Base-by-base conservation (phyloP, 1,140 invertebrate species). In the Pachyrhynchus sulphureomaculatus region DNA sequence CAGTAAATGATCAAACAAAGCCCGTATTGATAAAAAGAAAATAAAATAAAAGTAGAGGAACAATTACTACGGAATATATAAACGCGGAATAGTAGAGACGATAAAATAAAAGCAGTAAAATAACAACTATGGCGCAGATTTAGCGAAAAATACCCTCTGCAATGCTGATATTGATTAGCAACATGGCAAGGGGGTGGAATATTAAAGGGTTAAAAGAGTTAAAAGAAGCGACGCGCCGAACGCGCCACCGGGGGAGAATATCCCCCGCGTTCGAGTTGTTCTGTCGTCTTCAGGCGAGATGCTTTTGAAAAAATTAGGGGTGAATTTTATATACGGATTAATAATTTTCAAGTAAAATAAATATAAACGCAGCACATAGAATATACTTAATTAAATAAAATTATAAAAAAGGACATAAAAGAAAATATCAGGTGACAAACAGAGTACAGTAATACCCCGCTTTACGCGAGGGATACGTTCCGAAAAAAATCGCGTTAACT, bases 201-300 rank as follows among this genome's bases (percentile, higher is more conserved):
- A 58, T 60, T 60, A 60, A 60, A 52, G 57, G 57, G 57, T 60
- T 60, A 60, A 60, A 60, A 60, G 57, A 60, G 57, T 60, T 60
- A 60, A 60, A 60, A 60, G 57, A 60, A 51, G 47, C 26, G 57
- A 23, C 39, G 34, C 13, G 41, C 13, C 12, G 12, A 37, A 4
- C 39, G 32, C 41, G 24, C 41, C 18, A 39, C 18, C 17, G 37
- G 37, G 44, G 44, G 44, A 48, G 29, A 57, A 48, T 57, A 29
- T 39, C 41, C 54, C 20, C 5, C 17, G 12, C 21, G 54, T 32
- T 57, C 18, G 23, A 55, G 37, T 44, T 45, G 23, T 55, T 26
- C 26, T 55, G 53, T 37, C 53, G 24, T 55, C 53, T 45, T 55
- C 23, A 44, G 53, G 51, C 21, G 32, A 23, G 18, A 33, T 15